Evolutionary conservation across 2,888 invertebrate species (phyloP), one percentile per base, ranked within the genome.

Genomic region (Rhagophthalmus giganteus): DNA sequence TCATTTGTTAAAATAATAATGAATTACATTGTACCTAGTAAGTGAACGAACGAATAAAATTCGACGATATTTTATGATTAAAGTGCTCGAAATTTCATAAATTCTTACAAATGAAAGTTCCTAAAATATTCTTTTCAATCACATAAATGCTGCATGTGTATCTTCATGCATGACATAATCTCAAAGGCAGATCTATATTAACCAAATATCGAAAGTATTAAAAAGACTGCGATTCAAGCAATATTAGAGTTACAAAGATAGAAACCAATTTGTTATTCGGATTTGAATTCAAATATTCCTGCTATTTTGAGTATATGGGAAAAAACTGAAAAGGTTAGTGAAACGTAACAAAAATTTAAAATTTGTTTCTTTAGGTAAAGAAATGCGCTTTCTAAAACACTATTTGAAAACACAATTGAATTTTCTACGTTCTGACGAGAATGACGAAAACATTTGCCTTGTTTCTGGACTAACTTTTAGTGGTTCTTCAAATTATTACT

Each of bases 171-270:
- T 20, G 20, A 20, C 7, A 20, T 20, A 20, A 20, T 20, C 20
- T 20, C 20, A 20, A 20, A 20, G 7, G 20, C 20, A 20, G 7
- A 20, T 20, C 20, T 20, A 20, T 20, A 7, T 27, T 38, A 35
- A 35, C n/a, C 24, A 35, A 25, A 11, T 8, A 26, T 11, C 12
- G 37, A 25, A 26, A 13, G n/a, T 25, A 25, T 37, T 26, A 11
- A 35, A 35, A 14, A 25, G 25, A 24, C 24, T 35, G 9, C 20
- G 35, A 35, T 7, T 4, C 11, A 10, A 35, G 12, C 26, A 37
- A 37, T 37, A 38, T 38, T 27, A 14, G 16, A 38, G 15, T 6
- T n/a, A 14, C 28, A 38, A 15, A 38, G 13, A 38, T n/a, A 32
- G 32, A 32, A 32, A 32, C n/a, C 32, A 15, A 32, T 15, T 32